Percentiles rank a stretch among this genome's conserved stretches.
These are phyloP conservation scores for Ceratotherium simum DNA, from an alignment of 2,113 vertebrate genomes.

Conservation along the genomic window DNA sequence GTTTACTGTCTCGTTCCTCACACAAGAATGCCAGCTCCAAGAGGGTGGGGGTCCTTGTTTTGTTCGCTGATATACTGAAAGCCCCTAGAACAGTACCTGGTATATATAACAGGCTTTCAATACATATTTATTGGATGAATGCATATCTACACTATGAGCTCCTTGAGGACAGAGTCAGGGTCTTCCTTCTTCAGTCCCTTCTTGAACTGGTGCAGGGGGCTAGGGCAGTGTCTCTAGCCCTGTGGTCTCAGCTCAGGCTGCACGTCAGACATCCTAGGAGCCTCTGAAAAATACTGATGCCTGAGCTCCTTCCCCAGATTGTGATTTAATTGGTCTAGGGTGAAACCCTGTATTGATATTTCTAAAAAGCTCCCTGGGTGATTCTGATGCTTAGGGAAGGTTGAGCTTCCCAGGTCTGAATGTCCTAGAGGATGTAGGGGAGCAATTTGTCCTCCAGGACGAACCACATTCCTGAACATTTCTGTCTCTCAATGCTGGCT, in stretches of 20 bases:
- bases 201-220: background rate
- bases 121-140: background rate
- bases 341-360: background rate
- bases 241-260: background rate
- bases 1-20: background rate
- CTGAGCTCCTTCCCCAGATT: background rate
- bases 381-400: background rate
- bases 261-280: background rate
- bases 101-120: background rate
- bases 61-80: background rate
- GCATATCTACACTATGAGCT: background rate
- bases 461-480: background rate
- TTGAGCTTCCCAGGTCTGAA: background rate
- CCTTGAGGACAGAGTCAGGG: background rate
- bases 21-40: background rate
- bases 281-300: background rate
- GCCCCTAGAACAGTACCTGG: background rate
- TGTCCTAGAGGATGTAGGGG: background rate
- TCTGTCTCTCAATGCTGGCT: background rate
- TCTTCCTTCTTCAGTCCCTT: background rate
- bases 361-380: background rate
- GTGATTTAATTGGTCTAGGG: background rate
- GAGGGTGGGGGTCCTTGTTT: background rate
- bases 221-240: background rate
- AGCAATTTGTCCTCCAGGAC: background rate